Percentiles rank a stretch among this genome's conserved stretches.
These are phyloP conservation scores for Lampropteryx suffumata DNA, from an alignment of 2,888 invertebrate genomes.

Conservation along the genomic window DNA sequence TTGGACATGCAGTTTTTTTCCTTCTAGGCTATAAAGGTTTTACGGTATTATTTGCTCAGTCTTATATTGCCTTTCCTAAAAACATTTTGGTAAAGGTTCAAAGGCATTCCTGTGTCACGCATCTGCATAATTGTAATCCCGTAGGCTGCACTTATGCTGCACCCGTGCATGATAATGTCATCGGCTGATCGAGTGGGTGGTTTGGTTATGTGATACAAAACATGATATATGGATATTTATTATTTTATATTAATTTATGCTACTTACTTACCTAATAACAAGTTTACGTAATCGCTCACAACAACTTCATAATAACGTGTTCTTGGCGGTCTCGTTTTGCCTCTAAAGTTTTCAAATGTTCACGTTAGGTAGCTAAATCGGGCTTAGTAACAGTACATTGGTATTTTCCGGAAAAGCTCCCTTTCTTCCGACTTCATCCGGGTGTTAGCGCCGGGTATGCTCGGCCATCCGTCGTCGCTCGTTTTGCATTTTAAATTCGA, in stretches of 20 bases:
- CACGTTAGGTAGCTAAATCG: constrained; percentile 43
- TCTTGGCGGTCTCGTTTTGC: constrained; percentile 28
- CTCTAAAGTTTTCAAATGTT: constrained; percentile 43
- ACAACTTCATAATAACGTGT: not conserved
- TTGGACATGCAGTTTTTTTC: constrained; percentile 77
- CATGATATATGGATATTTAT: not conserved
- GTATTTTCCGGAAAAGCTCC: constrained; percentile 54
- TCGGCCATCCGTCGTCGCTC: constrained; percentile 45
- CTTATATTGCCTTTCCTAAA: not conserved
- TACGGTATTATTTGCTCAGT: constrained; percentile 45
- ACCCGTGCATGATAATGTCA: not conserved
- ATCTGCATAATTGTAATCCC: not conserved
- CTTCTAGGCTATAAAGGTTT: constrained; percentile 66
- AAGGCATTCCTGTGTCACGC: too few species aligned
- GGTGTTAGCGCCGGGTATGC: constrained; percentile 50
- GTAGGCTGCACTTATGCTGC: not conserved
- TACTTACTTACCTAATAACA: too few species aligned
- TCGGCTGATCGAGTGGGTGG: not conserved
- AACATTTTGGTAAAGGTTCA: too few species aligned
- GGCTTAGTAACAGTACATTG: constrained; percentile 40
- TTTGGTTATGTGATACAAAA: not conserved
- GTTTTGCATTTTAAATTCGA: constrained; percentile 63
- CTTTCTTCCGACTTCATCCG: constrained; percentile 48
- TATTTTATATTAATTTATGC: too few species aligned
- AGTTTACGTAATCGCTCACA: too few species aligned